phyloP scores from a whole-genome alignment of 2,888 invertebrate genomes.

The Drosophila multiciliata region DNA sequence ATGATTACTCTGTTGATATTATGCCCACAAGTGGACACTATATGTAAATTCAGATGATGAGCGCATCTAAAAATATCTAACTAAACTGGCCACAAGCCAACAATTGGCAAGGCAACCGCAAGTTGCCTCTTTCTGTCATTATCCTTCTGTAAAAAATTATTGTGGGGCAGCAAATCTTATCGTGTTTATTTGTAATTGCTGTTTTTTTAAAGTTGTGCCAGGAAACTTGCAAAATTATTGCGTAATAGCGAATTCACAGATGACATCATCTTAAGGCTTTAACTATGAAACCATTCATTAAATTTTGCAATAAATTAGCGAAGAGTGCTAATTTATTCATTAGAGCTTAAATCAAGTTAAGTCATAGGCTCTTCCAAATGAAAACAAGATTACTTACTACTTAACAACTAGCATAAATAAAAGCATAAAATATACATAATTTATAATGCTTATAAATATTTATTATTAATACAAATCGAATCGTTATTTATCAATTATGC shows the following conservation, averaged over 20 bases:
- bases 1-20: neutral
- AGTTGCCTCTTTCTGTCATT: conserved; percentile 1
- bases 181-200: conserved; percentile 63
- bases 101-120: conserved; percentile 68
- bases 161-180: conserved; percentile 2
- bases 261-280: conserved; percentile 5
- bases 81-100: conserved; percentile 19
- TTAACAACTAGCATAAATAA: neutral
- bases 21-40: neutral
- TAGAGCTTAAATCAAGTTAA: neutral
- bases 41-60: conserved; percentile 4
- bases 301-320: too few species aligned
- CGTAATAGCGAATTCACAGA: conserved; percentile 15
- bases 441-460: neutral
- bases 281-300: neutral
- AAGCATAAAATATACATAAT: neutral
- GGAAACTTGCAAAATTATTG: conserved; percentile 12
- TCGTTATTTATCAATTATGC: conserved; percentile 44
- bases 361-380: neutral
- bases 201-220: conserved; percentile 28
- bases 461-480: conserved; percentile 1
- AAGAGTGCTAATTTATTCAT: neutral
- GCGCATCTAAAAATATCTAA: conserved; percentile 26
- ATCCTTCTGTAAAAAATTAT: conserved; percentile 9
- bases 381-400: neutral